Percentiles rank a stretch among this genome's conserved stretches.
These are phyloP conservation scores for Spilogale gracilis DNA, from an alignment of 2,113 vertebrate species.

Conservation along the genomic window DNA sequence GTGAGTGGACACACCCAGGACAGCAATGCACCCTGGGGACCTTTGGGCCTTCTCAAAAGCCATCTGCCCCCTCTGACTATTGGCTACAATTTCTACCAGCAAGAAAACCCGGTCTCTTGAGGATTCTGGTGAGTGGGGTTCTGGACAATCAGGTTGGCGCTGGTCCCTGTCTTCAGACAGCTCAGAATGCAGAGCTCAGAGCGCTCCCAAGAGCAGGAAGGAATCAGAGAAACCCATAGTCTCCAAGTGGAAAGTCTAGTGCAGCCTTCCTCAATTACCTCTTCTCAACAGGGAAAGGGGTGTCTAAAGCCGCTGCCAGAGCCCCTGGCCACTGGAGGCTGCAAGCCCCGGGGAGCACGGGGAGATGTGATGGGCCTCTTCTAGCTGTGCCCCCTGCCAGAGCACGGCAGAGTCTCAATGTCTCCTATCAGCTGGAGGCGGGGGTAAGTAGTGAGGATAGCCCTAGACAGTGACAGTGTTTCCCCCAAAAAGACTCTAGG, in stretches of 20 bases:
- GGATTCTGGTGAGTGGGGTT: neutral
- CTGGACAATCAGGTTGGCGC: neutral
- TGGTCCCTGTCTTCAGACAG: neutral
- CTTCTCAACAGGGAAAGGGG: neutral
- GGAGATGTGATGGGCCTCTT: fast-evolving
- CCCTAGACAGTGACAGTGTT: neutral
- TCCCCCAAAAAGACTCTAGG: neutral
- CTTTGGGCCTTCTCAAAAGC: neutral
- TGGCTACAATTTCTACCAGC: neutral
- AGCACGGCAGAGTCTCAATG: neutral
- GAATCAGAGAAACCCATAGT: neutral
- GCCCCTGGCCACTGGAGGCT: fast-evolving
- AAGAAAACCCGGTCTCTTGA: neutral
- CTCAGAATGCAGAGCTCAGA: neutral
- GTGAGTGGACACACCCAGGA: neutral
- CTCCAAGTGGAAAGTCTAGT: neutral
- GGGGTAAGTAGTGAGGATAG: fast-evolving
- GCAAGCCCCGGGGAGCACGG: fast-evolving
- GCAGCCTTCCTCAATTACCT: neutral
- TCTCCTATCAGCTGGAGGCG: fast-evolving
- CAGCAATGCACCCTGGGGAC: neutral
- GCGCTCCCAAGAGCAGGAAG: neutral
- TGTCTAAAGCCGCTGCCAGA: neutral
- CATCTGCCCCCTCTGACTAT: neutral
- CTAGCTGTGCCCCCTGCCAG: neutral